These are phyloP conservation scores for Amazona guildingii DNA, from an alignment of 2,113 vertebrate species.

Conservation along the genomic window DNA sequence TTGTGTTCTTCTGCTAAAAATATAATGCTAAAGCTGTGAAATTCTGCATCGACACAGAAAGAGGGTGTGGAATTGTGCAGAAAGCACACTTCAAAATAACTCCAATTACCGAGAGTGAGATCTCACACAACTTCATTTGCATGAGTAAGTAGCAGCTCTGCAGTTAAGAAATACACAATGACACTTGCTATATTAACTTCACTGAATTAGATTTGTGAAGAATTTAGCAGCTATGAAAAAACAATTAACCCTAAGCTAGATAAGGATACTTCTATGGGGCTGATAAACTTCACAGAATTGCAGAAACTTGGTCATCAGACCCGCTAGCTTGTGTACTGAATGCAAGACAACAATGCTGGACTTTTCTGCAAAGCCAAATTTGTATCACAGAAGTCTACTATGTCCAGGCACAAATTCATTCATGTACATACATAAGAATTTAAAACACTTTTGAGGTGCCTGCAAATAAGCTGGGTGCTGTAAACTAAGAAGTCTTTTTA, in stretches of 20 bases:
- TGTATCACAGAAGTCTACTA: background rate
- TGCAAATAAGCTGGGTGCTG: background rate
- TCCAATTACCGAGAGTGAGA: background rate
- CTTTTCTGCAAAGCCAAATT: background rate
- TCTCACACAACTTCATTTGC: background rate
- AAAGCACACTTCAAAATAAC: background rate
- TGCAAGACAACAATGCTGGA: background rate
- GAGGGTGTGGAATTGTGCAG: background rate
- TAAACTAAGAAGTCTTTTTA: background rate
- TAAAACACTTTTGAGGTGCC: background rate
- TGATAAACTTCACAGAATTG: background rate
- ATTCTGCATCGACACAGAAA: background rate
- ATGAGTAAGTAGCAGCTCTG: background rate
- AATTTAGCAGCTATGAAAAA: background rate
- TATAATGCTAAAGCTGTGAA: background rate
- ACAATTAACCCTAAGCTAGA: background rate
- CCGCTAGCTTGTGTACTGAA: accelerated
- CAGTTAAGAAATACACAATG: background rate
- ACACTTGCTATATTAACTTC: background rate
- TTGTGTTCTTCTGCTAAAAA: slow-evolving; percentile 3
- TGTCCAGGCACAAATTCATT: background rate
- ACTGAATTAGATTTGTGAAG: background rate
- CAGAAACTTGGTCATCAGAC: background rate
- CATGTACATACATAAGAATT: background rate
- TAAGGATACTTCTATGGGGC: background rate